Base-by-base conservation (phyloP, 2,797 vertebrate genomes). In the Hypotaenidia philippensis region DNA sequence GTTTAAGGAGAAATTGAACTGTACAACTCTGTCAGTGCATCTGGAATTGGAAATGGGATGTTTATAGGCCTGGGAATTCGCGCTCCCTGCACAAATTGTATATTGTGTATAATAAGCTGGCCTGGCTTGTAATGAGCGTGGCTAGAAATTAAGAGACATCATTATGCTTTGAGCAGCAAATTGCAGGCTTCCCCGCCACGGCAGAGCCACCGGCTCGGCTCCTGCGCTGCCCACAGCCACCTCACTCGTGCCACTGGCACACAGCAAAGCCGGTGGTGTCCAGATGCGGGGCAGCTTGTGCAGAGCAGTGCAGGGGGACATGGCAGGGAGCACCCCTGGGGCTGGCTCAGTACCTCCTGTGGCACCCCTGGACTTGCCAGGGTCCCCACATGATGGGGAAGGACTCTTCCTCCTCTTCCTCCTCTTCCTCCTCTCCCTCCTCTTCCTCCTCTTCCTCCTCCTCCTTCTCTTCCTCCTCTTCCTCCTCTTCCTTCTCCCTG, bases 1-100 rank as follows among this genome's bases (percentile, higher is more conserved):
- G 61, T 93, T 93, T 90, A 69, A 91, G 91, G 34, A 84, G 88
- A 93, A 96, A 96, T 92, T 87, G 94, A 94, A 94, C 90, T 2
- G 31, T 95, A 93, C 94, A 93, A 89, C 83, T 95, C 91, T 90
- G 89, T 89, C 95, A 93, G 93, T 21, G 86, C 86, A 72, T 53
- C 85, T 84, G 65, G 90, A 90, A 77, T 70, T 60, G 94, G 90
- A 87, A 87, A 69, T 72, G 66, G 95, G 90, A 88, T 92, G 95
- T 91, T 96, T 92, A 95, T 80, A 84, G 85, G 81, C 53, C 85
- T 92, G 94, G 94, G 96, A 90, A 93, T 88, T 59, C 12, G 26
- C 0, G 2, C 75, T 87, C 92, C 78, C 68, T 32, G 86, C 94
- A 77, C 92, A 61, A 75, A 83, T 61, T 68, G 81, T 84, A 49